Base-by-base conservation (phyloP, 2,888 invertebrate genomes). In the Acheta domesticus region DNA sequence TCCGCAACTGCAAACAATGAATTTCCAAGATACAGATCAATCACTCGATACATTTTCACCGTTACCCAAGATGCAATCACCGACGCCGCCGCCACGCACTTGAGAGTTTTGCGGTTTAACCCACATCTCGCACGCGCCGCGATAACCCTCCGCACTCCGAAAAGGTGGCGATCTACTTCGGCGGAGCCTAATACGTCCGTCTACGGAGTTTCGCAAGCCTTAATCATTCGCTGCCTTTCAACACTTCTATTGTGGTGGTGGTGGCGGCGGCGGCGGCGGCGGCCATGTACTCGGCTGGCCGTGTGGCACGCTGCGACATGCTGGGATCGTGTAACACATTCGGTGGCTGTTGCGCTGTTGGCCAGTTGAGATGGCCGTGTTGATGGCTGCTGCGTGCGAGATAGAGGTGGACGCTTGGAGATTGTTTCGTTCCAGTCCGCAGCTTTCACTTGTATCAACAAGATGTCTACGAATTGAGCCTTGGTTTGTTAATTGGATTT, bases 201-300 rank as follows among this genome's bases (percentile, higher is more conserved):
- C 14, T 62, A 62, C 62, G 62, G 16, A 3, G 14, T 62, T 14
- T n/a, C 16, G 14, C 14, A 62, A n/a, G 62, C n/a, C 16, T n/a
- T 62, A 62, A 62, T 62, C 62, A 62, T 62, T 62, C n/a, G 62
- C 62, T 5, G n/a, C 62, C 62, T 62, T 62, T 62, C 62, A 62
- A 62, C 62, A 62, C 62, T 62, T 62, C 62, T n/a, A 62, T 62
- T 62, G 62, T 62, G 16, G 62, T 16, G 62, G 62, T 19, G 62
- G 19, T 62, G 2, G 3, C 5, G 16, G 62, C 62, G 16, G n/a
- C 16, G n/a, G n/a, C 62, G 12, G 11, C 12, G n/a, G 3, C 62
- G n/a, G n/a, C n/a, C 62, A 12, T 62, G 62, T n/a, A 19, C 62
- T n/a, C 36, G 36, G 36, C 36, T 36, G 36, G 5, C 62, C 62